Conservation (phyloP, 2,113 vertebrate genomes). For the Phalacrocorax aristotelis region DNA sequence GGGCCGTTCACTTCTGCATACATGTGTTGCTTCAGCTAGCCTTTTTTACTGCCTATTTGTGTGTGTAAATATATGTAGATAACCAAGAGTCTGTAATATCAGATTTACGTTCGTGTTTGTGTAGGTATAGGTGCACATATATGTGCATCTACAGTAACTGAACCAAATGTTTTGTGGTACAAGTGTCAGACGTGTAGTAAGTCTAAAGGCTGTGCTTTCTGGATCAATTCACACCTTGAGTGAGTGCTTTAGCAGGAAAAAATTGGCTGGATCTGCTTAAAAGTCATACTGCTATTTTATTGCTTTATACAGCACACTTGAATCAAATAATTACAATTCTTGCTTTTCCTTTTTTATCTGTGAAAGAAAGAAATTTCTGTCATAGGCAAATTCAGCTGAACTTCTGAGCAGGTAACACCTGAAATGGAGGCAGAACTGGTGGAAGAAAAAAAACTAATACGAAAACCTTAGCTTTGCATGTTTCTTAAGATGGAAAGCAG, state of each 20-base stretch:
- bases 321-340: constrained; percentile 20
- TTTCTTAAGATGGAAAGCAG: background rate
- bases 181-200: background rate
- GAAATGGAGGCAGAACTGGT: background rate
- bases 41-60: background rate
- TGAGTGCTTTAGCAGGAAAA: background rate
- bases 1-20: background rate
- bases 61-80: background rate
- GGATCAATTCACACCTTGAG: constrained; percentile 7
- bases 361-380: background rate
- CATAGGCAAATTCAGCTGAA: background rate
- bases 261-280: background rate
- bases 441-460: background rate
- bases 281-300: constrained; percentile 5
- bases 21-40: background rate
- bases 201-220: constrained; percentile 17
- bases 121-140: background rate
- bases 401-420: background rate
- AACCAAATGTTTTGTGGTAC: background rate
- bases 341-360: background rate
- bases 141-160: background rate
- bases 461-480: background rate
- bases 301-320: constrained; percentile 28
- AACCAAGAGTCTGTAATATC: background rate
- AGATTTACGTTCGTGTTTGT: background rate